These are phyloP conservation scores for Thalassophryne amazonica DNA, from an alignment of 2,797 vertebrate species.

Conservation along the genomic window DNA sequence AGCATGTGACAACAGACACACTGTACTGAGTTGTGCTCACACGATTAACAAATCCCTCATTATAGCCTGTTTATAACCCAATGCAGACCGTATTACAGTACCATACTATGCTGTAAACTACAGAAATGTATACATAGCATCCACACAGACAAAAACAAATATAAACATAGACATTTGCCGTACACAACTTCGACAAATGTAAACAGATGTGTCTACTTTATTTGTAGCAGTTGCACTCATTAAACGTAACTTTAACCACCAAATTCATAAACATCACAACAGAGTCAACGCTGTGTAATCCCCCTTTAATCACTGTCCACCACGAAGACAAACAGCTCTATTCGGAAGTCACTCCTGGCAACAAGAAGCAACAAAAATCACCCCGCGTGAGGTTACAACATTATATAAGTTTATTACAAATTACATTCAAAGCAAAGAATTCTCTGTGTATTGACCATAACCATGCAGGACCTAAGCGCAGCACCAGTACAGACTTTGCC, in stretches of 20 bases:
- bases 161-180: slow-evolving; percentile 1
- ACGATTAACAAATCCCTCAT: not conserved
- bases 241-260: slow-evolving; percentile 26
- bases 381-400: slow-evolving; percentile 2
- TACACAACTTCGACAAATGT: slow-evolving; percentile 14
- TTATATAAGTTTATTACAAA: not conserved
- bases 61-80: slow-evolving; percentile 7
- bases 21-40: too few relatives aligned
- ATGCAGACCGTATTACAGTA: slow-evolving; percentile 3
- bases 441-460: too few relatives aligned
- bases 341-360: slow-evolving; percentile 32
- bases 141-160: slow-evolving; percentile 13
- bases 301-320: slow-evolving; percentile 38
- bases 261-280: slow-evolving; percentile 27
- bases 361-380: slow-evolving; percentile 21
- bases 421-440: not conserved
- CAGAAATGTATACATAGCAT: slow-evolving; percentile 12
- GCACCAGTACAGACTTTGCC: too few relatives aligned
- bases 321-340: slow-evolving; percentile 33
- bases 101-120: not conserved
- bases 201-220: slow-evolving; percentile 49
- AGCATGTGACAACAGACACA: too few relatives aligned
- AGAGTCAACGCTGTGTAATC: slow-evolving; percentile 33
- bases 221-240: slow-evolving; percentile 41
- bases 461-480: too few relatives aligned